Percentiles rank a stretch among this genome's conserved stretches.
phyloP scores from a whole-genome alignment of 2,888 invertebrate species.

The Myopa testacea region DNA sequence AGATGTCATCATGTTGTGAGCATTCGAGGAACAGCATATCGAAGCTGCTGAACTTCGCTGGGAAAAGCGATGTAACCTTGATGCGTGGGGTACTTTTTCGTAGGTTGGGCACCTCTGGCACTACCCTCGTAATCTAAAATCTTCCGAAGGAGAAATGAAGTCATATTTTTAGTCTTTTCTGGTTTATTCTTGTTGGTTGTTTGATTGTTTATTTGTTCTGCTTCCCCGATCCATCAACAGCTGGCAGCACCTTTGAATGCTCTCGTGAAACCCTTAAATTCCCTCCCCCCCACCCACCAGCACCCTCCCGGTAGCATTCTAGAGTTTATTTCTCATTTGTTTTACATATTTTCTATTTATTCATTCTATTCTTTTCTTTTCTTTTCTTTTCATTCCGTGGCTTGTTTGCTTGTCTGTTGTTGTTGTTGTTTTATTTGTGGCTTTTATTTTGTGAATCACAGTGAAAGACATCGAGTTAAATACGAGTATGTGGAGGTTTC shows the following conservation, averaged over 20 bases:
- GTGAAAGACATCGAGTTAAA: not conserved
- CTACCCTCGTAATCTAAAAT: no score
- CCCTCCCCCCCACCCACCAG: not conserved
- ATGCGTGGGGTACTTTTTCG: no score
- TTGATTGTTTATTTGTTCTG: no score
- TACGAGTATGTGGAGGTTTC: not conserved
- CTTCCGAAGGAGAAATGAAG: no score
- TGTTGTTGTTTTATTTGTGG: not conserved
- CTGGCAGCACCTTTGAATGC: not conserved
- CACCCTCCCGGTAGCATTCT: not conserved
- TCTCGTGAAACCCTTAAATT: constrained; percentile 1
- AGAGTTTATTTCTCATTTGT: no score
- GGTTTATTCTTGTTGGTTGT: not conserved
- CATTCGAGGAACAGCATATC: no score
- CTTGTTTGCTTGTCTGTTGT: not conserved
- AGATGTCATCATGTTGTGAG: no score
- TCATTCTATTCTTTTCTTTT: not conserved
- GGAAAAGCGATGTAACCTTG: no score
- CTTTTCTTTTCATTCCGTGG: not conserved
- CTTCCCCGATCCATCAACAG: not conserved
- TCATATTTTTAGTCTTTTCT: not conserved
- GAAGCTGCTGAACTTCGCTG: no score
- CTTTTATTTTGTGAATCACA: not conserved
- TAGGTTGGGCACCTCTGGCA: no score
- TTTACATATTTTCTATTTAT: not conserved